Evolutionary conservation across 2,797 vertebrate species (phyloP).

Genomic region (Phoxinus dragarum): DNA sequence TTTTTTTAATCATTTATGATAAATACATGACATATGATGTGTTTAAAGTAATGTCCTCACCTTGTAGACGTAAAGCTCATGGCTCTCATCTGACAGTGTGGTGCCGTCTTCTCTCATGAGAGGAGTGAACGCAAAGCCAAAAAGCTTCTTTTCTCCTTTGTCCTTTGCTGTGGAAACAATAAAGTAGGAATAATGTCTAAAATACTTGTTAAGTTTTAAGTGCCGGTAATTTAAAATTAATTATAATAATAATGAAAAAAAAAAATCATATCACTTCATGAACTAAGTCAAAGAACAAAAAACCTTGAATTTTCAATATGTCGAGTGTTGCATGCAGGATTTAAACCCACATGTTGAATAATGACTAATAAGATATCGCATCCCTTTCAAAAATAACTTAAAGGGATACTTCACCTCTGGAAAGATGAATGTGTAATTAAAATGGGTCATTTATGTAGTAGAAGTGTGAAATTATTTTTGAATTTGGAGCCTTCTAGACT

Average conservation of each 20-base stretch:
- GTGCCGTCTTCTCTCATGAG: slow-evolving; percentile 98
- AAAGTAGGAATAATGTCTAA: neutral
- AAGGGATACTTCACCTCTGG: no score
- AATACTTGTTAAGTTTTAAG: neutral
- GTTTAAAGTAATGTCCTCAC: slow-evolving; percentile 70
- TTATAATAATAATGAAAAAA: neutral
- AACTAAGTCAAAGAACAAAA: neutral
- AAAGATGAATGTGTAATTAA: no score
- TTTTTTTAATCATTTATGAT: neutral
- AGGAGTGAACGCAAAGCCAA: slow-evolving; percentile 97
- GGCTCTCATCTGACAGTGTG: slow-evolving; percentile 94
- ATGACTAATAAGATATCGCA: neutral
- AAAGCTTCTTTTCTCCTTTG: slow-evolving; percentile 98
- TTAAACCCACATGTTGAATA: neutral
- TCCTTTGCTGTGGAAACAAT: slow-evolving; percentile 87
- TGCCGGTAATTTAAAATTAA: neutral
- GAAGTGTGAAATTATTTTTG: no score
- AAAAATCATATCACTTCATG: neutral
- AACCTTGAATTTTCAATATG: neutral
- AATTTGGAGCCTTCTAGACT: no score
- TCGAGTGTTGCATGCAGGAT: neutral
- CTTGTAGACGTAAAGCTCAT: slow-evolving; percentile 99
- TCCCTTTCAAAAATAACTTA: neutral
- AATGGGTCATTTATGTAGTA: no score
- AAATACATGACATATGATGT: neutral